These are phyloP conservation scores for Platichthys stellatus DNA, from an alignment of 2,113 vertebrate species.

Conservation along the genomic window DNA sequence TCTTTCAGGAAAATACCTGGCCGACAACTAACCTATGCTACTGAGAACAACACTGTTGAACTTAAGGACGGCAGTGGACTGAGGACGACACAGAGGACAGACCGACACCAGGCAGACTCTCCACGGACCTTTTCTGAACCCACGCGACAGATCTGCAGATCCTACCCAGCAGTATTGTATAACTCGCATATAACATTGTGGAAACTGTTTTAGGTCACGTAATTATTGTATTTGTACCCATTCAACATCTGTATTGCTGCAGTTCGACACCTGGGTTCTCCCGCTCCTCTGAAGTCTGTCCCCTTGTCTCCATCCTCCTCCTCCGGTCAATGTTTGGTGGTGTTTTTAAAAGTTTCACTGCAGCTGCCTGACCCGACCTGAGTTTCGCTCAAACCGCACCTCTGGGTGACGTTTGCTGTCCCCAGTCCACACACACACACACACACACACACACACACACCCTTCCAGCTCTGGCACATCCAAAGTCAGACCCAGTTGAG, in stretches of 20 bases:
- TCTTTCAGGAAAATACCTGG: conserved; percentile 95
- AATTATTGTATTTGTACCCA: conserved; percentile 97
- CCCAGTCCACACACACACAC: neutral
- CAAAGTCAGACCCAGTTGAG: neutral
- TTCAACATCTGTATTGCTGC: conserved; percentile 82
- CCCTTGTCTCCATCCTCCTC: conserved; percentile 64
- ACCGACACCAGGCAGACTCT: conserved; percentile 54
- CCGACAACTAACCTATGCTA: conserved; percentile 88
- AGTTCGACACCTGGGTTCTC: conserved; percentile 69
- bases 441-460: neutral
- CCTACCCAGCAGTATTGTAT: conserved; percentile 92
- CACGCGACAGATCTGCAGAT: conserved; percentile 74
- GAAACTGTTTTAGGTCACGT: conserved; percentile 90
- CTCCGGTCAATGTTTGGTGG: conserved; percentile 63
- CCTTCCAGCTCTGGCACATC: conserved; percentile 1
- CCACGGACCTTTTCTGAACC: conserved; percentile 67
- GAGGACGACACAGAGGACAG: conserved; percentile 61
- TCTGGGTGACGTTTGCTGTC: conserved; percentile 26
- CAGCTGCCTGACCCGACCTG: conserved; percentile 78
- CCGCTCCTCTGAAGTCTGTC: conserved; percentile 48
- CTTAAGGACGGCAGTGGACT: conserved; percentile 43
- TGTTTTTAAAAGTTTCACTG: conserved; percentile 67
- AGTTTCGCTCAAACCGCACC: neutral
- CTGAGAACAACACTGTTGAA: conserved; percentile 62
- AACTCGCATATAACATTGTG: conserved; percentile 93